Evolutionary conservation across 2,888 invertebrate genomes (phyloP).

Genomic region (Hoplodrina blanda): DNA sequence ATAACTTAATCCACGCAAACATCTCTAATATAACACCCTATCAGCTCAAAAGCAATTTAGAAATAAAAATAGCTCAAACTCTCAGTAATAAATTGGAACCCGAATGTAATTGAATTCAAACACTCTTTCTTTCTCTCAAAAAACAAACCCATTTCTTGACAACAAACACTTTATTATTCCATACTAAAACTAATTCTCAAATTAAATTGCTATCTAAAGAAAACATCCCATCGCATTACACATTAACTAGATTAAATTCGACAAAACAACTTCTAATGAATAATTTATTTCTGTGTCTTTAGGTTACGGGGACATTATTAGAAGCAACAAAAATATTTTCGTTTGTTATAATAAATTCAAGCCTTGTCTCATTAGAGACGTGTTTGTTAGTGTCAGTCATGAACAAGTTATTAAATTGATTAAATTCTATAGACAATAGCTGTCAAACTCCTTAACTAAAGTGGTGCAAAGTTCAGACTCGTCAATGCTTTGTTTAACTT

Average conservation of each 20-base stretch:
- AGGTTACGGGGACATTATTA: constrained; percentile 7
- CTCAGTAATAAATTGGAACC: neutral
- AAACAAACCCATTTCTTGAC: constrained; percentile 3
- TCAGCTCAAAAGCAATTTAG: neutral
- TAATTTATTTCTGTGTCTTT: constrained; percentile 34
- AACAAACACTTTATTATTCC: constrained; percentile 12
- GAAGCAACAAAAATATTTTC: neutral
- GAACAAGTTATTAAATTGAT: constrained; percentile 21
- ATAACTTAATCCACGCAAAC: neutral
- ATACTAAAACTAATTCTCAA: constrained; percentile 15
- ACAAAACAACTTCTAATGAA: constrained; percentile 40
- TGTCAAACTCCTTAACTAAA: constrained; percentile 36
- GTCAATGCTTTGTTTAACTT: constrained; percentile 26
- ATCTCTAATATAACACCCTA: neutral
- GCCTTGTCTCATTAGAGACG: constrained; percentile 1
- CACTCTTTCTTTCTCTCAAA: neutral
- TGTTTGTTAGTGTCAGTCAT: constrained; percentile 29
- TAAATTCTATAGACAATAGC: constrained; percentile 16
- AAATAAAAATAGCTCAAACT: neutral
- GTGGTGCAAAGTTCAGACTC: constrained; percentile 11
- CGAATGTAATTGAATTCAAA: neutral
- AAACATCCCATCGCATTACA: constrained; percentile 14
- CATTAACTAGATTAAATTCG: constrained; percentile 46
- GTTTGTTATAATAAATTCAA: constrained; percentile 7
- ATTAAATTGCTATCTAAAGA: constrained; percentile 32